Base-by-base conservation (phyloP, 2,113 vertebrate species). In the Seriola quinqueradiata region DNA sequence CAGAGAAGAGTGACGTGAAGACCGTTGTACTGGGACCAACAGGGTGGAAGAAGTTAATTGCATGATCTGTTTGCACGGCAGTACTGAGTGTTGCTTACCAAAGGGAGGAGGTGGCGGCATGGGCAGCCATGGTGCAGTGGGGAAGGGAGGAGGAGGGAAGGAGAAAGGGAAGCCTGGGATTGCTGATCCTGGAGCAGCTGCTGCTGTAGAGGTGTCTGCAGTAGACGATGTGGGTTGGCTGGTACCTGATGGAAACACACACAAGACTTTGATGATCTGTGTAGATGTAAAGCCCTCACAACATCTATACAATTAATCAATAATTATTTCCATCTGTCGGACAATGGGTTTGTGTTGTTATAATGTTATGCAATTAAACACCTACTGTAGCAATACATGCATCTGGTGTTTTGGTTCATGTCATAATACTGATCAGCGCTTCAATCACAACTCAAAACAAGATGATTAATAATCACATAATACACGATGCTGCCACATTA, bases 91-190 rank as follows among this genome's bases (percentile, higher is more conserved):
- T 36, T 8, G 38, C 95, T 93, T 90, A 98, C 97, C 96, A 0
- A 98, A 97, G 10, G 97, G 96, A 0, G 97, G 97, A 0, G 96
- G 97, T 34, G 97, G 96, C 0, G 97, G 97, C 96, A 97, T 96
- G 17, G 96, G 95, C 92, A 98, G 92, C 97, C 97, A 98, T 0
- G 97, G 97, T 2, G 95, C 90, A 4, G 94, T 83, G 28, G 95
- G 93, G 83, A 96, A 95, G 17, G 97, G 97, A 1, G 97, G 97
- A 23, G 95, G 94, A 1, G 93, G 95, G 84, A 96, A 94, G 55
- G 95, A 91, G 75, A 98, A 96, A 2, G 97, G 97, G 71, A 99
- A 96, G 4, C 96, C 96, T 0, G 97, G 95, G 23, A 95, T 75
- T 0, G 90, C 38, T 54, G 90, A 63, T 81, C 91, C 95, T 9